These are phyloP conservation scores for Neotoma lepida DNA, from an alignment of 2,113 vertebrate genomes.

Conservation along the genomic window DNA sequence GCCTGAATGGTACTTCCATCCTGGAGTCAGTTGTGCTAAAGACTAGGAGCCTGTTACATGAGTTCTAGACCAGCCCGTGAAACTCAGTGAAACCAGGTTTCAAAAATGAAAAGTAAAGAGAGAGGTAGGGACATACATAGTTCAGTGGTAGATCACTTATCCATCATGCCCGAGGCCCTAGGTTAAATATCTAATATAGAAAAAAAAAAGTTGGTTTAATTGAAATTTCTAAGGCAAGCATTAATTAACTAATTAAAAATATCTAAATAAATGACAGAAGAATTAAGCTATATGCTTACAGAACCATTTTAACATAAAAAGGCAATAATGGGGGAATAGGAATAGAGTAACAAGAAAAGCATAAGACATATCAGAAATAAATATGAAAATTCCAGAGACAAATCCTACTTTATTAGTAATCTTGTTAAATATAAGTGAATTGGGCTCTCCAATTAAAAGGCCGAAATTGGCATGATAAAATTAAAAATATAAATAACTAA, in stretches of 20 bases:
- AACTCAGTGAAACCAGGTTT: background rate
- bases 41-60: background rate
- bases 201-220: background rate
- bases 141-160: background rate
- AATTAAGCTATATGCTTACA: background rate
- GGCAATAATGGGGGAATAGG: background rate
- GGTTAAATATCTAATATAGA: background rate
- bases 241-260: background rate
- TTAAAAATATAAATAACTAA: background rate
- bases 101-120: background rate
- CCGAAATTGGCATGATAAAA: background rate
- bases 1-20: background rate
- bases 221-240: background rate
- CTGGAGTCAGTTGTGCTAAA: background rate
- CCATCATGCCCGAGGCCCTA: background rate
- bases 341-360: background rate
- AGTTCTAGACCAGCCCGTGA: background rate
- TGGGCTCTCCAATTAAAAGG: background rate
- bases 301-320: background rate
- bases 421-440: background rate
- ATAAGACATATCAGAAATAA: background rate
- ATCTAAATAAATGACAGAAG: background rate
- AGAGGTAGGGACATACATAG: background rate
- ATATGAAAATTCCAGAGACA: background rate
- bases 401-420: background rate